Conservation (phyloP, 2,113 vertebrate species). For the Sigmodon hispidus region DNA sequence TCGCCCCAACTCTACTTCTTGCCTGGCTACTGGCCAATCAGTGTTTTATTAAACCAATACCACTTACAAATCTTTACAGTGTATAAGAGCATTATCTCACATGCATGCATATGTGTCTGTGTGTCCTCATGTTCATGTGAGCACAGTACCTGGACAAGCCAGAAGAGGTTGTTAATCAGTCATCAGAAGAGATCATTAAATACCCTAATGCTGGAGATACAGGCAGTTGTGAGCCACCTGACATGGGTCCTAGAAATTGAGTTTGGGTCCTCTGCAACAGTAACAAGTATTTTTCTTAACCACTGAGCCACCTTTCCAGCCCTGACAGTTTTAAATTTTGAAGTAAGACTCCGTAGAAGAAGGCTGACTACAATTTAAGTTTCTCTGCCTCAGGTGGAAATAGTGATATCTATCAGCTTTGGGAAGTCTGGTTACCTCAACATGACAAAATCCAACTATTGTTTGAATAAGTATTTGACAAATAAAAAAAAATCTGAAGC, state of each 20-base stretch:
- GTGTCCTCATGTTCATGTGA: not conserved
- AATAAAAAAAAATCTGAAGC: constrained; percentile 20
- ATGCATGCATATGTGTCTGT: not conserved
- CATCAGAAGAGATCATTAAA: not conserved
- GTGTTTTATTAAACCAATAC: too few species aligned
- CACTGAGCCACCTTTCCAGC: not conserved
- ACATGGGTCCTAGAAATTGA: not conserved
- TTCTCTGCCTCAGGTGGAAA: not conserved
- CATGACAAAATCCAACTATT: not conserved
- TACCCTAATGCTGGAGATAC: not conserved
- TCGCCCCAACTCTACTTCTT: too few species aligned
- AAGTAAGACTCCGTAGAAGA: not conserved
- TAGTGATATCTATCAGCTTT: not conserved
- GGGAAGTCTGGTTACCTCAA: not conserved
- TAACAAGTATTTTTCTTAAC: not conserved
- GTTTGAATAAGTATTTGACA: not conserved
- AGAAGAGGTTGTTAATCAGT: not conserved
- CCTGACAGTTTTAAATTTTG: not conserved
- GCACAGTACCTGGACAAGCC: not conserved
- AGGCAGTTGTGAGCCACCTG: not conserved
- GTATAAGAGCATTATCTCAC: too few species aligned
- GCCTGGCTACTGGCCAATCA: too few species aligned
- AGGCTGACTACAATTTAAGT: not conserved
- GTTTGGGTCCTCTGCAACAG: not conserved
- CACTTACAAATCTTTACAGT: too few species aligned